These are phyloP conservation scores for Odocoileus hemionus DNA, from an alignment of 2,113 vertebrate genomes.

Conservation along the genomic window DNA sequence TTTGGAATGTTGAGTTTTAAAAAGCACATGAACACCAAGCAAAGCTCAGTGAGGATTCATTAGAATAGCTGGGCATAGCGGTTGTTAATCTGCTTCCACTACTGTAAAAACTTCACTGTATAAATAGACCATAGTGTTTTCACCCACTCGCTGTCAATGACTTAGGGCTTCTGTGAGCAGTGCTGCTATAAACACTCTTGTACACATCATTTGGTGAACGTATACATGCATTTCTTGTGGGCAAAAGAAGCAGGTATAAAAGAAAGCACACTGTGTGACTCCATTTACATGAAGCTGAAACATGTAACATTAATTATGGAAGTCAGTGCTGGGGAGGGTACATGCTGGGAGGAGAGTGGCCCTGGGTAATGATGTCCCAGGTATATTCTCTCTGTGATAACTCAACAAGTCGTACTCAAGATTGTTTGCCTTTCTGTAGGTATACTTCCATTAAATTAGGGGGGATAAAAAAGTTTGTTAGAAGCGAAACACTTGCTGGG, in stretches of 20 bases:
- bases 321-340: fast-evolving
- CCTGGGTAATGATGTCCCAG: not conserved
- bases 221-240: not conserved
- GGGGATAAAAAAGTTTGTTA: not conserved
- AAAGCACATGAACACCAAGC: not conserved
- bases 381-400: too few species aligned
- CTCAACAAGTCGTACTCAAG: not conserved
- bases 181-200: not conserved
- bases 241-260: not conserved
- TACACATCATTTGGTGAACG: fast-evolving
- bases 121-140: not conserved
- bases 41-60: not conserved
- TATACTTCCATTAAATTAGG: not conserved
- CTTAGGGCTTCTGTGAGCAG: too few species aligned
- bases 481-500: not conserved
- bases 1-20: not conserved
- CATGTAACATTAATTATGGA: not conserved
- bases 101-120: not conserved
- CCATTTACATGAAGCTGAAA: not conserved
- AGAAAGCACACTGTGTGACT: not conserved
- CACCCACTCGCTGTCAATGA: fast-evolving
- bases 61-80: fast-evolving
- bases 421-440: not conserved
- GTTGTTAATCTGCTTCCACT: not conserved
- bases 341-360: fast-evolving